Evolutionary conservation across 2,113 vertebrate genomes (phyloP).

Genomic region (Silurus meridionalis): DNA sequence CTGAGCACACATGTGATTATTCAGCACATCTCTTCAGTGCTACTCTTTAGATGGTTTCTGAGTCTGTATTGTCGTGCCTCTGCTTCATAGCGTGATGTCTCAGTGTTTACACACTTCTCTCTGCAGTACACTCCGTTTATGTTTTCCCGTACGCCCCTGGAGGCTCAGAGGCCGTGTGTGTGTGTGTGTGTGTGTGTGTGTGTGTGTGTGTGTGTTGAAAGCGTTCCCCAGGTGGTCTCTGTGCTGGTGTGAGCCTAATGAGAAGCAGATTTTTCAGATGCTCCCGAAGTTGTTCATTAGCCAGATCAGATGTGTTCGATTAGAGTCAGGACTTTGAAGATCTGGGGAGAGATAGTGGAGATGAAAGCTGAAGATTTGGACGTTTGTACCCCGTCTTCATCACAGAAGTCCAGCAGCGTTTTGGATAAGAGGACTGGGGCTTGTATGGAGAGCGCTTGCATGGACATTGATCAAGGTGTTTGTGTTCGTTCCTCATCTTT

Average conservation of each 20-base stretch:
- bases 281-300: conserved; percentile 8
- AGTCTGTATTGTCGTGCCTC: background rate
- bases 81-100: background rate
- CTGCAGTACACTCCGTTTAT: background rate
- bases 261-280: conserved; percentile 27
- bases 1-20: background rate
- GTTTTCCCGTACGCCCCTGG: background rate
- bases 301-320: conserved; percentile 32
- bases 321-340: conserved; percentile 13
- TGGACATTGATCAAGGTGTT: too few species aligned
- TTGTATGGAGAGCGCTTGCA: background rate
- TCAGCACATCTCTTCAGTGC: background rate
- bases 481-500: too few species aligned
- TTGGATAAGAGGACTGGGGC: background rate
- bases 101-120: background rate
- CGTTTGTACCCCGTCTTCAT: background rate
- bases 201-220: conserved; percentile 12
- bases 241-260: conserved; percentile 6
- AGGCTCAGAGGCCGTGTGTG: background rate
- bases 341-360: background rate
- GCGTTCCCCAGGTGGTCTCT: conserved; percentile 37
- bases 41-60: too few species aligned
- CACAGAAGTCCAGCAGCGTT: background rate
- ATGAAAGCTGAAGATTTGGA: conserved; percentile 10
- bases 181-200: background rate